Base-by-base conservation (phyloP, 1,140 invertebrate genomes). In the Drosophila burlai region DNA sequence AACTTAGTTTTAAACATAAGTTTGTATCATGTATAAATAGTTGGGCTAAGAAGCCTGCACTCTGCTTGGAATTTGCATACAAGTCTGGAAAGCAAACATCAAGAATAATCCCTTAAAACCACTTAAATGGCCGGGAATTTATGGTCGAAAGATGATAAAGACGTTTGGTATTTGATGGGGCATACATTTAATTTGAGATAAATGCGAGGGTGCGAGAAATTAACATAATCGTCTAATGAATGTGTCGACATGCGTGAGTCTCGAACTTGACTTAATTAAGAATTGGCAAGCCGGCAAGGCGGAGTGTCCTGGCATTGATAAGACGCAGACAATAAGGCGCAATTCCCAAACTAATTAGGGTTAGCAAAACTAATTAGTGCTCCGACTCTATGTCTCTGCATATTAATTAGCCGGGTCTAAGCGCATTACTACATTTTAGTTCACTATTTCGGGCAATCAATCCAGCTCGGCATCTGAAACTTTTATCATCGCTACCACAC, bases 211-310 rank as follows among this genome's bases (percentile, higher is more conserved):
- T 24, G 11, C 16, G 24, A 16, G 24, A 38, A 66, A 83, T 89
- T 81, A 81, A 55, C 84, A 89, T 89, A 87, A 89, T 89, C 81
- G 69, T 67, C 65, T 84, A 81, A 79, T 75, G 63, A 68, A 58
- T 55, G 40, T 52, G 62, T 26, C 67, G 47, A 57, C 76, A 80
- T 61, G 36, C n/a, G 31, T 31, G 15, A 38, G 36, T 11, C 46
- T 16, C 4, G 10, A 26, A 29, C n/a, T 38, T 71, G 24, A 18
- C 29, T 54, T 36, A 50, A 72, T 26, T 45, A 72, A 49, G 52
- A 61, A 61, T 52, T 36, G 15, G 16, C 54, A 57, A 26, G 21
- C 9, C 10, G 21, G 13, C 43, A n/a, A 18, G 31, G 13, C n/a
- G 15, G 29, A 47, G 45, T 72, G 34, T 49, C 4, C 43, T 21